A percentile compares a stretch with the other conserved stretches of the same genome.
phyloP scores from a whole-genome alignment of 2,888 invertebrate species.

The Diplolepis rosae region DNA sequence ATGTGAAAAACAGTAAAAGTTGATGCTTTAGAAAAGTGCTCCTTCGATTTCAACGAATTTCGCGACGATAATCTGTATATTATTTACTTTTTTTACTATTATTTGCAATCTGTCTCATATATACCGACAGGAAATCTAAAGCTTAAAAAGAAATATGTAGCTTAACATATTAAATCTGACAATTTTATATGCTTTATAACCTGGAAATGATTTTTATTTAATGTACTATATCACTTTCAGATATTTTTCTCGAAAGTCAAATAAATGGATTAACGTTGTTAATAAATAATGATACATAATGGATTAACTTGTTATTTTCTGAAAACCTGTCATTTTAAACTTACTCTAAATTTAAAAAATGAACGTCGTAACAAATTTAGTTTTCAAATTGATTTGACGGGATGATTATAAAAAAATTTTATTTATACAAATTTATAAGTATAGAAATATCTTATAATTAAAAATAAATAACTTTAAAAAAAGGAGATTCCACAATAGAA shows the following conservation, averaged over 20 bases:
- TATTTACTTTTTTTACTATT: background rate
- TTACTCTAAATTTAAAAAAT: background rate
- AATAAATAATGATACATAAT: too few species aligned
- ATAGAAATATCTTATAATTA: background rate
- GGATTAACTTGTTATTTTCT: background rate
- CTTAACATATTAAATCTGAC: background rate
- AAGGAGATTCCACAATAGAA: too few species aligned
- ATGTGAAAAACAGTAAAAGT: background rate
- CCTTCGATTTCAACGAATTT: background rate
- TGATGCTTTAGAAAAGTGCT: background rate
- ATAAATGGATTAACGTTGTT: constrained; percentile 11
- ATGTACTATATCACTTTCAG: background rate
- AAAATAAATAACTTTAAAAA: background rate
- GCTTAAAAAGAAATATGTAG: background rate
- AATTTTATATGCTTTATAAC: background rate
- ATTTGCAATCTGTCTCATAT: background rate
- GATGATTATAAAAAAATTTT: background rate
- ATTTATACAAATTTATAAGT: background rate
- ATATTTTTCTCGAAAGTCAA: constrained; percentile 1
- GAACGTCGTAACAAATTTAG: background rate
- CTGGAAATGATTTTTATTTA: background rate
- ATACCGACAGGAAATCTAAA: background rate
- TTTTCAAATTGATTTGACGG: constrained; percentile 1
- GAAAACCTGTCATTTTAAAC: background rate
- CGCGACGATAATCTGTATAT: background rate